These are phyloP conservation scores for Brachyptera putata DNA, from an alignment of 2,888 invertebrate species.

Conservation along the genomic window DNA sequence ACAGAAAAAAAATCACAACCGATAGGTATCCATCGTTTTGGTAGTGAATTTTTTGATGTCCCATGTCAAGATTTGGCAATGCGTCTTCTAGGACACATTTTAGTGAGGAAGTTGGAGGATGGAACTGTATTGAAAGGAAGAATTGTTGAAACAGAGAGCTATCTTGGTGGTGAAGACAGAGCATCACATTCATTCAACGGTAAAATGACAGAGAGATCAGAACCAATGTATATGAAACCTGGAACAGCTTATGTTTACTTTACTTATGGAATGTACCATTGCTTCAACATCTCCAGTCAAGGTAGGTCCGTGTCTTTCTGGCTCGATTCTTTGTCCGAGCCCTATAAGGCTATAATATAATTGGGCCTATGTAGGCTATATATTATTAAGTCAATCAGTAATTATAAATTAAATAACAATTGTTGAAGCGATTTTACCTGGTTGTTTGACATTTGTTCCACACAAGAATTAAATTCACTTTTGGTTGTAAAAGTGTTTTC, in stretches of 20 bases:
- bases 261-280: conserved; percentile 71
- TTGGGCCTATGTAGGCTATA: too few relatives aligned
- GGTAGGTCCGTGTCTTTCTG: conserved; percentile 48
- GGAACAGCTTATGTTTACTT: conserved; percentile 68
- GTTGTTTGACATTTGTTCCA: too few relatives aligned
- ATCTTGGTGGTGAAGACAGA: conserved; percentile 61
- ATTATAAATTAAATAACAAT: too few relatives aligned
- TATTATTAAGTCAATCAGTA: too few relatives aligned
- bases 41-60: conserved; percentile 45
- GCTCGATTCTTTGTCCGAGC: too few relatives aligned
- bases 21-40: not conserved
- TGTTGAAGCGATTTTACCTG: too few relatives aligned
- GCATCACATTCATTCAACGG: conserved; percentile 60
- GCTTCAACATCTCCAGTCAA: conserved; percentile 66
- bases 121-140: conserved; percentile 53
- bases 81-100: conserved; percentile 56
- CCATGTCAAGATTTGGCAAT: conserved; percentile 52
- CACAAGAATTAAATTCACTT: too few relatives aligned
- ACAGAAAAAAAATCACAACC: too few relatives aligned
- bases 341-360: too few relatives aligned
- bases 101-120: conserved; percentile 53
- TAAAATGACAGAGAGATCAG: conserved; percentile 57
- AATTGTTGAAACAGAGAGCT: conserved; percentile 72
- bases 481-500: too few relatives aligned
- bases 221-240: conserved; percentile 67